phyloP scores from a whole-genome alignment of 1,140 invertebrate genomes.

The Aphis craccivora region DNA sequence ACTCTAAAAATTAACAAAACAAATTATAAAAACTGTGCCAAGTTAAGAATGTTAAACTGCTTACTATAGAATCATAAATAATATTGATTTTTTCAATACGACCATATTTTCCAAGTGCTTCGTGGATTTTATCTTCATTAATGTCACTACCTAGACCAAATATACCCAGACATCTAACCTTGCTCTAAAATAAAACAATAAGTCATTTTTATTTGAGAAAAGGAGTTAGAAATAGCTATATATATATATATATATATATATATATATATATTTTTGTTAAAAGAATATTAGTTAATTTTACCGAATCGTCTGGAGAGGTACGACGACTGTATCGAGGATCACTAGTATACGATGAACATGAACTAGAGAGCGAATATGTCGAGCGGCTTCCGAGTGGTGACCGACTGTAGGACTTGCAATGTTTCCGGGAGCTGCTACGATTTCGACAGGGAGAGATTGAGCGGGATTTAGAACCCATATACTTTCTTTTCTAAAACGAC shows the following conservation, averaged over 20 bases:
- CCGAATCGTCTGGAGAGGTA: slow-evolving; percentile 62
- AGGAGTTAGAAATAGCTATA: background rate
- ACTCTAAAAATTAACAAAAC: slow-evolving; percentile 70
- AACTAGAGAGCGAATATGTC: slow-evolving; percentile 60
- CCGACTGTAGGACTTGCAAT: background rate
- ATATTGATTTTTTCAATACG: slow-evolving; percentile 90
- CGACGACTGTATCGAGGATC: slow-evolving; percentile 62
- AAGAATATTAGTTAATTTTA: slow-evolving; percentile 37
- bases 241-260: too few relatives aligned
- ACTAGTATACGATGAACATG: slow-evolving; percentile 60
- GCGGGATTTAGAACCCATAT: background rate
- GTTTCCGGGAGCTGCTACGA: background rate
- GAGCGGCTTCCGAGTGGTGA: background rate
- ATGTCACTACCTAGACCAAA: slow-evolving; percentile 94
- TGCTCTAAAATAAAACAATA: slow-evolving; percentile 66
- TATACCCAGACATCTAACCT: slow-evolving; percentile 88
- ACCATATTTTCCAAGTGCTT: slow-evolving; percentile 93
- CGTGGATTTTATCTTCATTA: slow-evolving; percentile 89
- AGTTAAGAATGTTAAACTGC: slow-evolving; percentile 36
- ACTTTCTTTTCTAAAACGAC: background rate
- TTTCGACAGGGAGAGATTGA: background rate
- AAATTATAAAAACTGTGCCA: background rate
- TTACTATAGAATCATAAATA: slow-evolving; percentile 93
- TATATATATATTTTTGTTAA: too few relatives aligned
- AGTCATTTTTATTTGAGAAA: background rate